Base-by-base conservation (phyloP, 1,140 invertebrate species). In the Drosophila sucinea region DNA sequence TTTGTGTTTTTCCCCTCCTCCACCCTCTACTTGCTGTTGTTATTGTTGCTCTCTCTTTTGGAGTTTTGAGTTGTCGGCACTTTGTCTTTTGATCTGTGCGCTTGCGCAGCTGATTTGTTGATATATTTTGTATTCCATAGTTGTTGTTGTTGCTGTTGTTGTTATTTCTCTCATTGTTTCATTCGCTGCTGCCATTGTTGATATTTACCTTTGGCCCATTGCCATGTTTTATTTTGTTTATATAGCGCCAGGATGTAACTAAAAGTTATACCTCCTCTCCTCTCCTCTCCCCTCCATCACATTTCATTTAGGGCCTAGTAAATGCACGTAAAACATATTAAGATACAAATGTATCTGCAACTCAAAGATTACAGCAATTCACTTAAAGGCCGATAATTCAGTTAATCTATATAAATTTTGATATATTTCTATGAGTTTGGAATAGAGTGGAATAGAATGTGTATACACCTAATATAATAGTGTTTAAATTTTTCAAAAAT, bases 101-200 rank as follows among this genome's bases (percentile, higher is more conserved):
- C 83, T 83, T 86, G 84, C 84, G 83, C 84, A 89, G 84, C 83
- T 86, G 83, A 86, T 86, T 87, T 86, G 79, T 83, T 87, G 64
- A 78, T 86, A 79, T 80, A 75, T 61, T 66, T 73, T 67, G 55
- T 75, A 63, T 56, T 60, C 44, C 27, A 7, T 25, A 47, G 44
- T 47, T 47, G 44, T 51, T 51, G 54, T 41, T 62, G 63, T 67
- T 77, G 56, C 27, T 7, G 3, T 23, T 40, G 3, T 41, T 41
- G 40, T 41, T 41, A 11, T 41, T 78, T 83, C 68, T 81, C 73
- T 62, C 77, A 77, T 77, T 79, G 73, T 70, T 84, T 83, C 76
- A 83, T 77, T 73, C 70, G 75, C 57, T 60, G 79, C 57, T 60
- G 79, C 61, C 70, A 73, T 74, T 64, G 75, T 70, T 66, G 71